Evolutionary conservation across 1,140 invertebrate genomes (phyloP).

Genomic region (Geopemphigus sp.): DNA sequence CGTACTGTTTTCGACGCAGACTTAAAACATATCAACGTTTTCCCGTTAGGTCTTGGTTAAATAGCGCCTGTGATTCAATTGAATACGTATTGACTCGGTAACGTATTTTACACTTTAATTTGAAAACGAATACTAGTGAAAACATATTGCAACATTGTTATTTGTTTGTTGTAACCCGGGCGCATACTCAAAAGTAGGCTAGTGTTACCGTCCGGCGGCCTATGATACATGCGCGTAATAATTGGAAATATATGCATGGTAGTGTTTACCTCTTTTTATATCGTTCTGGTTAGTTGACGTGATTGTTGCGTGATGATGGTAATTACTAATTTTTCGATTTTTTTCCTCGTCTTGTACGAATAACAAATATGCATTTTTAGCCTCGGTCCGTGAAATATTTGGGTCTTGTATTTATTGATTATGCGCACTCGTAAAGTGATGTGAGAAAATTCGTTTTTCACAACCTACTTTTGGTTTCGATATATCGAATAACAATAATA

Average conservation of each 20-base stretch:
- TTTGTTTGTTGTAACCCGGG: neutral
- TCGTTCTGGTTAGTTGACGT: slow-evolving; percentile 1
- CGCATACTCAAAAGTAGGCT: neutral
- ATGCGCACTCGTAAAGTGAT: neutral
- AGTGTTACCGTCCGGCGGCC: neutral
- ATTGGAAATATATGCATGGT: too few relatives aligned
- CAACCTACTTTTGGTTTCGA: slow-evolving; percentile 15
- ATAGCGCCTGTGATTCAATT: too few relatives aligned
- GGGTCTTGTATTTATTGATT: slow-evolving; percentile 19
- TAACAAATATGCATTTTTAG: neutral
- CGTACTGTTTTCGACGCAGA: too few relatives aligned
- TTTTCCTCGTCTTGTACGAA: neutral
- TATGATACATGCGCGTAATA: neutral
- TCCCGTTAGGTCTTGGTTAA: too few relatives aligned
- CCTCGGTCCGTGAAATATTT: slow-evolving; percentile 7
- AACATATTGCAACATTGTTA: too few relatives aligned
- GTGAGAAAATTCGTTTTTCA: slow-evolving; percentile 39
- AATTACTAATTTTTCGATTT: neutral
- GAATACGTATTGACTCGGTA: too few relatives aligned
- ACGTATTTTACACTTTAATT: too few relatives aligned
- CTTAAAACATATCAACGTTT: too few relatives aligned
- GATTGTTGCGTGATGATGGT: neutral
- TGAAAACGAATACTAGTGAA: too few relatives aligned
- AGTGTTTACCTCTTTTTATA: neutral
- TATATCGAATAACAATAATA: neutral